These are phyloP conservation scores for Cheilosia scutellata DNA, from an alignment of 2,888 invertebrate genomes.

Conservation along the genomic window DNA sequence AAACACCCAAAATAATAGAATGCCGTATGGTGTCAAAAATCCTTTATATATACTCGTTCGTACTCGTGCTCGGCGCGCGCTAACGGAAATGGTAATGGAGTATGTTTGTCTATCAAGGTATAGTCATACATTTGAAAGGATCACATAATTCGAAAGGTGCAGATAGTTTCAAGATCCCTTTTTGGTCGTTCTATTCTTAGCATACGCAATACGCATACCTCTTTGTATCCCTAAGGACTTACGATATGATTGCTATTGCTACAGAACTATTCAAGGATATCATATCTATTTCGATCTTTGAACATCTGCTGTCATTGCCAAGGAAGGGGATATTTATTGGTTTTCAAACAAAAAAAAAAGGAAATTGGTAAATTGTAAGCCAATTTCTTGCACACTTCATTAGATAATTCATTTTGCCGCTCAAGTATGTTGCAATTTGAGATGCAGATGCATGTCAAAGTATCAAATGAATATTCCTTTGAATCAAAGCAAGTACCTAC, in stretches of 20 bases:
- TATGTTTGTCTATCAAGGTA: conserved; percentile 27
- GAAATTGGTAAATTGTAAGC: conserved; percentile 49
- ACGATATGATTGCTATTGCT: neutral
- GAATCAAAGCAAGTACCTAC: neutral
- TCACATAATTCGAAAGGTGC: conserved; percentile 43
- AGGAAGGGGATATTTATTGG: conserved; percentile 33
- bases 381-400: conserved; percentile 56
- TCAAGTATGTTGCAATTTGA: conserved; percentile 35
- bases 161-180: conserved; percentile 18
- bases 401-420: conserved; percentile 32
- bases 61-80: conserved; percentile 50
- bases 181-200: conserved; percentile 8
- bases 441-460: conserved; percentile 39
- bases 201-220: conserved; percentile 20
- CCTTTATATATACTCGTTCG: neutral
- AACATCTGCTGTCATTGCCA: conserved; percentile 47
- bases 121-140: conserved; percentile 36
- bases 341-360: neutral
- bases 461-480: conserved; percentile 44
- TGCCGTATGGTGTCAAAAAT: conserved; percentile 55
- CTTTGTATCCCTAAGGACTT: conserved; percentile 31
- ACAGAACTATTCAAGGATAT: conserved; percentile 1
- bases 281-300: conserved; percentile 52
- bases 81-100: conserved; percentile 46
- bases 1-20: conserved; percentile 32